phyloP scores from a whole-genome alignment of 2,888 invertebrate species.

The Drosophila percnosoma region DNA sequence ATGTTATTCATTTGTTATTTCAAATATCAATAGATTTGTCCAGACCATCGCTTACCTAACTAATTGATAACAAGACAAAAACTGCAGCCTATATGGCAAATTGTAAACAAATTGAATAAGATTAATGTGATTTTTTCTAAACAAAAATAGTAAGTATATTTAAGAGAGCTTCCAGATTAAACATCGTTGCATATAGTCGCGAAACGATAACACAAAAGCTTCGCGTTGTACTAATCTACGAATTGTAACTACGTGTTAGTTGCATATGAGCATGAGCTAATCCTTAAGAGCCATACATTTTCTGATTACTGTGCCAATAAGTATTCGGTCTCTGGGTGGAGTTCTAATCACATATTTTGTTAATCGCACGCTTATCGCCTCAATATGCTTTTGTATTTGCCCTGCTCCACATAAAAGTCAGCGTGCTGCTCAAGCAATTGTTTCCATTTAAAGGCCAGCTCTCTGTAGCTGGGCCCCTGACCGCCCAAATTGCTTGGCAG shows the following conservation, averaged over 20 bases:
- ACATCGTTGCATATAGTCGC: background rate
- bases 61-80: background rate
- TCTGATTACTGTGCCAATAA: slow-evolving; percentile 6
- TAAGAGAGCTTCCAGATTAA: background rate
- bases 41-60: background rate
- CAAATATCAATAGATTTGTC: background rate
- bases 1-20: background rate
- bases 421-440: slow-evolving; percentile 76
- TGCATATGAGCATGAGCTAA: slow-evolving; percentile 2
- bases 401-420: slow-evolving; percentile 81
- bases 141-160: background rate
- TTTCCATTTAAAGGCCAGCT: slow-evolving; percentile 83
- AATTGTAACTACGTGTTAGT: background rate
- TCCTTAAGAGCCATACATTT: slow-evolving; percentile 11
- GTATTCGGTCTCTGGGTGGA: slow-evolving; percentile 13
- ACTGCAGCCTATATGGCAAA: background rate
- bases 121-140: background rate
- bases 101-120: background rate
- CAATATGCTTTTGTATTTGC: slow-evolving; percentile 81
- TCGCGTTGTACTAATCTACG: background rate
- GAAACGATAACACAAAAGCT: slow-evolving; percentile 15
- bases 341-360: slow-evolving; percentile 55
- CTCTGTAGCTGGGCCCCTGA: slow-evolving; percentile 76
- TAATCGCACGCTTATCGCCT: slow-evolving; percentile 70
- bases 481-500: slow-evolving; percentile 83